phyloP scores from a whole-genome alignment of 2,797 vertebrate genomes.

The Spinus pinus region DNA sequence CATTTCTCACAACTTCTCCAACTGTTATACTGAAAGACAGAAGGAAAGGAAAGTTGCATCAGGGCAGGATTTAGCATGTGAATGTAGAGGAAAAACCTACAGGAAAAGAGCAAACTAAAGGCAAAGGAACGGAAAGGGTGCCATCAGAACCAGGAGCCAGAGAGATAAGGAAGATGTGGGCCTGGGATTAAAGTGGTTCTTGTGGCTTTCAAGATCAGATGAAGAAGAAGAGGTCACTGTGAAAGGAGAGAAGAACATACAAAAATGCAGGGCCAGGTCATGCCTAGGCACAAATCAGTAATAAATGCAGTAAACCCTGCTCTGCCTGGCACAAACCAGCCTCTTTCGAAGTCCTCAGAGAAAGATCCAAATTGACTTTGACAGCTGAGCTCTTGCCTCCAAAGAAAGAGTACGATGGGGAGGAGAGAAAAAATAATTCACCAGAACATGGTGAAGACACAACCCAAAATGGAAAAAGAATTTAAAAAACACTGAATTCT shows the following conservation, averaged over 20 bases:
- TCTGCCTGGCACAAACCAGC: not conserved
- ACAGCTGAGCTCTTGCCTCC: not conserved
- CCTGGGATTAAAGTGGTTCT: not conserved
- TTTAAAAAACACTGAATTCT: not conserved
- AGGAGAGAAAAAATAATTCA: not conserved
- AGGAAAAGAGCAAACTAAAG: not conserved
- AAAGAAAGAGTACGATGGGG: not conserved
- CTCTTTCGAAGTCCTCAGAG: not conserved
- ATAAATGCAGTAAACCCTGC: not conserved
- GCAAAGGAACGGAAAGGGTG: not conserved
- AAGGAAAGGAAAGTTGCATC: not conserved
- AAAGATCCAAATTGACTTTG: not conserved
- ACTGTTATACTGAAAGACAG: constrained; percentile 6
- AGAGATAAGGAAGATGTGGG: not conserved
- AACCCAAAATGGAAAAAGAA: not conserved
- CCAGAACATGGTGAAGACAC: not conserved
- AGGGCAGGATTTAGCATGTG: not conserved
- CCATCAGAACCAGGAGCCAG: not conserved
- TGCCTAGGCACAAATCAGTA: not conserved
- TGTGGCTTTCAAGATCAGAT: not conserved
- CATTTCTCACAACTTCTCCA: constrained; percentile 40
- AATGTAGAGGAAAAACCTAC: not conserved
- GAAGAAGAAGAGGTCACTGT: not conserved
- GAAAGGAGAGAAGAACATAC: not conserved
- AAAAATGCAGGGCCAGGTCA: not conserved